Percentiles rank a stretch among this genome's conserved stretches.
These are phyloP conservation scores for Pedicia rivosa DNA, from an alignment of 2,888 invertebrate genomes.

Conservation along the genomic window DNA sequence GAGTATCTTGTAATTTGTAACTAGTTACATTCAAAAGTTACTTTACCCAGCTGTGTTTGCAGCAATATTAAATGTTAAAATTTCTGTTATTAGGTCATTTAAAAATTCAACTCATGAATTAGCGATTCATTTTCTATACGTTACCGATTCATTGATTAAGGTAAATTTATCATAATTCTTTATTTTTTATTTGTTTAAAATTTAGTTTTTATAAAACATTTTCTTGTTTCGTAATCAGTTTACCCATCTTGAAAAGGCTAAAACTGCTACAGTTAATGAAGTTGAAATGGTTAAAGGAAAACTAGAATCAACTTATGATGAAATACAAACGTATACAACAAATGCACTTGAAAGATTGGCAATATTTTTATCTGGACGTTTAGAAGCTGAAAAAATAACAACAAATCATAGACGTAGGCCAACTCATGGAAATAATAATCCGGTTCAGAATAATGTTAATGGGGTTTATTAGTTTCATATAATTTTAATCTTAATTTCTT, in stretches of 20 bases:
- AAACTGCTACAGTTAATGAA: conserved; percentile 35
- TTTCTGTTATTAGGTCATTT: conserved; percentile 29
- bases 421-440: conserved; percentile 18
- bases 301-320: conserved; percentile 4
- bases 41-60: too few species aligned
- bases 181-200: too few species aligned
- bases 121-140: conserved; percentile 38
- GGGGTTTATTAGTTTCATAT: conserved; percentile 30
- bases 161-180: too few species aligned
- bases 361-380: conserved; percentile 47
- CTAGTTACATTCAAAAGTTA: too few species aligned
- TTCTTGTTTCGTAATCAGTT: conserved; percentile 29
- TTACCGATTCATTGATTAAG: conserved; percentile 48
- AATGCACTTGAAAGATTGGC: conserved; percentile 42
- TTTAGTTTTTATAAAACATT: background rate
- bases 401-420: conserved; percentile 31
- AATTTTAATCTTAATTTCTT: too few species aligned
- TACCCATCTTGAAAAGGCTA: conserved; percentile 42
- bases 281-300: conserved; percentile 27
- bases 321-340: conserved; percentile 10
- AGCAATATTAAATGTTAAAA: too few species aligned
- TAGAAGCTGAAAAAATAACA: conserved; percentile 41
- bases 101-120: conserved; percentile 35
- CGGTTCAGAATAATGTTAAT: conserved; percentile 28
- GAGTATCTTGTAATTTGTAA: too few species aligned